A percentile compares a stretch with the other conserved stretches of the same genome.
Conservation (phyloP, 2,113 vertebrate species). For the Felis chaus region DNA sequence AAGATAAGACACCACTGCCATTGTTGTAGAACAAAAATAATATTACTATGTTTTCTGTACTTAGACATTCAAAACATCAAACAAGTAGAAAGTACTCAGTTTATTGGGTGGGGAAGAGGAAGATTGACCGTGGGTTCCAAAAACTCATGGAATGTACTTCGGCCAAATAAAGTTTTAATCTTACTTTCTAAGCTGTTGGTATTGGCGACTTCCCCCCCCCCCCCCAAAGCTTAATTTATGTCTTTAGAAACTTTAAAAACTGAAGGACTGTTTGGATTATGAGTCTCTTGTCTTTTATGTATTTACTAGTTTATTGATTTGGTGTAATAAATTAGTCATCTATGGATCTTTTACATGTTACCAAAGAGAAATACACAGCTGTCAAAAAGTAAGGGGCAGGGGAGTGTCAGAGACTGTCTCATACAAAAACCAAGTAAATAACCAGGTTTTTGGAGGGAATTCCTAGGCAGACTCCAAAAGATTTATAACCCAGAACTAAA, state of each 20-base stretch:
- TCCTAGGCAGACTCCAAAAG: not conserved
- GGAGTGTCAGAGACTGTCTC: not conserved
- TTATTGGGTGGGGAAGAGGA: not conserved
- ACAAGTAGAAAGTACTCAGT: not conserved
- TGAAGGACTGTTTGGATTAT: slow-evolving; percentile 20
- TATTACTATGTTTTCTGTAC: not conserved
- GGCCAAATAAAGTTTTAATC: slow-evolving; percentile 27
- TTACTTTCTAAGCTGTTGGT: not conserved
- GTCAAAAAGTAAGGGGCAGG: not conserved
- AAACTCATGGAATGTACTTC: not conserved
- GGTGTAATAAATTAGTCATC: slow-evolving; percentile 22
- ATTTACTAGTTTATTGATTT: slow-evolving; percentile 50
- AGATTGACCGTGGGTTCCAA: not conserved
- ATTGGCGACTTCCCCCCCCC: not conserved
- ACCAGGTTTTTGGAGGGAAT: slow-evolving; percentile 17
- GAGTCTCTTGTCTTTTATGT: slow-evolving; percentile 2
- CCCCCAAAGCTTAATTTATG: not conserved
- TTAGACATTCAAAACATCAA: slow-evolving; percentile 38
- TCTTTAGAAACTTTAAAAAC: slow-evolving; percentile 41
- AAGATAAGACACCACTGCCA: not conserved
- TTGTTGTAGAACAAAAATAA: not conserved
- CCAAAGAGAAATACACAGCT: slow-evolving; percentile 41
- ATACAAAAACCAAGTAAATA: not conserved
- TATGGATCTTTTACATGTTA: slow-evolving; percentile 28
- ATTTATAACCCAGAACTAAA: not conserved